Evolutionary conservation across 2,888 invertebrate genomes (phyloP), one percentile per base, ranked within the genome.

Genomic region (Myathropa florea): DNA sequence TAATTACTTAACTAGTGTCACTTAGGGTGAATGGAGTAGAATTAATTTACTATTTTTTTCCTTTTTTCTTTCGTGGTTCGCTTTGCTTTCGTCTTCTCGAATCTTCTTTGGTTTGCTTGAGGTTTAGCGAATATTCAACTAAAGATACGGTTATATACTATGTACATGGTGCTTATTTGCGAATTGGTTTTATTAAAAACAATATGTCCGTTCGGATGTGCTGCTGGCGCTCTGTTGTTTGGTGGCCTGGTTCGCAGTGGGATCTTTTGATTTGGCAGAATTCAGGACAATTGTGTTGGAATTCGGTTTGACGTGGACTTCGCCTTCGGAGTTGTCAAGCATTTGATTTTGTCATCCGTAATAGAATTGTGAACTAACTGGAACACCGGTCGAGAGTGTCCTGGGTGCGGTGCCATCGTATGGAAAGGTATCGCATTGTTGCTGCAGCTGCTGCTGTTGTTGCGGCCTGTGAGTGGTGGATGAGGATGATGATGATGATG

Each of bases 381-480:
- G 90, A 33, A 92, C 89, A n/a, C 92, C 92, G 12, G 92, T 93
- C 24, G 92, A 92, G 3, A 92, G 89, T 4, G 92, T 92, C 36
- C 93, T 91, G 28, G 92, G 92, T 64, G 93, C 92, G 26, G 92
- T 91, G 64, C 92, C 92, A 79, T 92, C 92, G 79, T 93, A 93
- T 14, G 92, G 91, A 26, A 89, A 89, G 60, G 39, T 75, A 9
- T 82, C 78, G 61, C 86, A 82, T 23, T 85, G 85, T 61, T 90
- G 89, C 61, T 91, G 91, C 23, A 77, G 81, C 55, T 90, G 89
- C 59, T 91, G 89, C 64, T 90, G 91, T 60, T 90, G 91, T 59
- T 90, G 85, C 88, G 89, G 88, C 26, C 89, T 81, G 53, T 89
- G 64, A 46, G 89, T 76, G 33, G 46, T 46, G 46, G 46, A n/a